A percentile compares a stretch with the other conserved stretches of the same genome.
Conservation (phyloP, 2,888 invertebrate species). For the Rhodophaea formosa region DNA sequence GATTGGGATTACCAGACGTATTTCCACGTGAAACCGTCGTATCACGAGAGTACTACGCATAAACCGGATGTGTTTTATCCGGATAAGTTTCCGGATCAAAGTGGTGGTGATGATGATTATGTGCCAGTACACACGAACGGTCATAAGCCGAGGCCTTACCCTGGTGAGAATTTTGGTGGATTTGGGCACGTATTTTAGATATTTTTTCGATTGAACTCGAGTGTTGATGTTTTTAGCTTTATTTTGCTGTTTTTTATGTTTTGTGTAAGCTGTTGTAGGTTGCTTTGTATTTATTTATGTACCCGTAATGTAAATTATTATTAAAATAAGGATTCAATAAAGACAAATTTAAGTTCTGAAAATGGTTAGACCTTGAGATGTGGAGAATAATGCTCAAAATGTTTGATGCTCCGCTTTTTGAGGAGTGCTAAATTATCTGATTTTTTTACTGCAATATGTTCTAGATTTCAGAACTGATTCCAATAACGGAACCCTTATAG, state of each 20-base stretch:
- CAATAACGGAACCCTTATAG: too few species aligned
- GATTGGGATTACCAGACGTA: slow-evolving; percentile 60
- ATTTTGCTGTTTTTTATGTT: neutral
- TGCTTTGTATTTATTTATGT: too few species aligned
- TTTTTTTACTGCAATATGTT: too few species aligned
- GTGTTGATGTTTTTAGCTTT: neutral
- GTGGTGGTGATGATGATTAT: slow-evolving; percentile 70
- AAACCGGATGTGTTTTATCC: slow-evolving; percentile 16
- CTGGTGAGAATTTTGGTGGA: slow-evolving; percentile 59
- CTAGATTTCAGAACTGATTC: too few species aligned
- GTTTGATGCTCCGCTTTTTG: too few species aligned
- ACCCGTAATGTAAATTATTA: too few species aligned
- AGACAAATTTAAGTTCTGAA: too few species aligned
- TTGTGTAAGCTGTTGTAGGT: neutral
- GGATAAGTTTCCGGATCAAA: slow-evolving; percentile 29
- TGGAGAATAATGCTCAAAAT: too few species aligned
- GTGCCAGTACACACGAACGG: slow-evolving; percentile 60
- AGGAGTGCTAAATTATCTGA: too few species aligned
- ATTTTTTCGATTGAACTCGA: neutral
- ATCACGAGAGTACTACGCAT: slow-evolving; percentile 64
- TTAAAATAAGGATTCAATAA: too few species aligned
- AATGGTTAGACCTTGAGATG: too few species aligned
- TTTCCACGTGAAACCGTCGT: slow-evolving; percentile 75
- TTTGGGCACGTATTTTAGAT: slow-evolving; percentile 1
- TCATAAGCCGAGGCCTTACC: slow-evolving; percentile 63